Base-by-base conservation (phyloP, 2,113 vertebrate species). In the Hippocampus mohnikei region DNA sequence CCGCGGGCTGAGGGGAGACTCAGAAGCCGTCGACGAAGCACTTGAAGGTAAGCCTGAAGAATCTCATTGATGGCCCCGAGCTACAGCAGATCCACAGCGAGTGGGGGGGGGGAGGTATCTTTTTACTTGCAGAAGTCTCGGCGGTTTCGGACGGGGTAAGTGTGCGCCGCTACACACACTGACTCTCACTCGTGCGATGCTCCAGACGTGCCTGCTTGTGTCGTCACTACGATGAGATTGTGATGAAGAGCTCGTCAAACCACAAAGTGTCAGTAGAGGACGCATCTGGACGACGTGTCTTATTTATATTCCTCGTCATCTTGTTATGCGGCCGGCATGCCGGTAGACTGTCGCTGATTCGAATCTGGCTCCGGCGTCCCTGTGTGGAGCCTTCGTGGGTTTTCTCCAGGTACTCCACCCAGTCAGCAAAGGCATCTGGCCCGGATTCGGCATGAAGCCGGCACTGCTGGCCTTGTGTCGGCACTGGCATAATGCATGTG, bases 11-110 rank as follows among this genome's bases (percentile, higher is more conserved):
- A 37, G 73, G 75, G 77, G 63, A 70, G 83, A 92, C 84, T 96
- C 95, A 96, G 89, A 96, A 96, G 92, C 95, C 95, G 92, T 96
- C 94, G 91, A 95, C 94, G 88, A 96, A 96, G 92, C 95, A 95
- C 94, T 95, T 95, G 92, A 95, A 96, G 92, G 94, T 95, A 85
- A 96, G 94, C 93, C 94, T 94, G 91, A 96, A 96, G 94, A 95
- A 96, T 94, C 94, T 94, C 95, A 94, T 94, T 89, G 93, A 93
- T 85, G 75, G 91, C 86, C 71, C 81, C 85, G 85, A 83, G 59
- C 91, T 81, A 81, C 81, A 87, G 88, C 87, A 75, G 62, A 85
- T 85, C 66, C 76, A 77, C 76, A 62, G 84, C 79, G 72, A 84
- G 13, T 16, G 74, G 46, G 18, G 46, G 67, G 67, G 75, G 4